These are phyloP conservation scores for Drosophila nasuta DNA, from an alignment of 1,140 invertebrate genomes.

Conservation along the genomic window DNA sequence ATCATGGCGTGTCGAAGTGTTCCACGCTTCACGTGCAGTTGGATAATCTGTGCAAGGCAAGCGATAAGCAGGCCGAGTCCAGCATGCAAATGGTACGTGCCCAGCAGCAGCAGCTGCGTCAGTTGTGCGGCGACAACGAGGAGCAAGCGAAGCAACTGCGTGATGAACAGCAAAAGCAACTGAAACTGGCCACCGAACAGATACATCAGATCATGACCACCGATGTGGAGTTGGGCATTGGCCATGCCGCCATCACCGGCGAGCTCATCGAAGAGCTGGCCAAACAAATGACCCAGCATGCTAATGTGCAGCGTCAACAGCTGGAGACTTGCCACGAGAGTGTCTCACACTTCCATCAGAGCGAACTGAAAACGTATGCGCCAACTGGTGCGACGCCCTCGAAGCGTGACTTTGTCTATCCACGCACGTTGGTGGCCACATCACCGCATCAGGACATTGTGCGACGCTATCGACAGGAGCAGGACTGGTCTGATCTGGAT, in stretches of 20 bases:
- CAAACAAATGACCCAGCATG: conserved; percentile 55
- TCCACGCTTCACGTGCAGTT: conserved; percentile 64
- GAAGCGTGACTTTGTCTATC: conserved; percentile 88
- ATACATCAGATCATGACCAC: conserved; percentile 41
- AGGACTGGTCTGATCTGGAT: conserved; percentile 81
- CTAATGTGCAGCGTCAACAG: conserved; percentile 50
- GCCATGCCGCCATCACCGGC: conserved; percentile 36
- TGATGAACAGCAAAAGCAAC: conserved; percentile 26
- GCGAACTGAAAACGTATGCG: conserved; percentile 85
- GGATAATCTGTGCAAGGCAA: conserved; percentile 53
- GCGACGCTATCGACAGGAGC: conserved; percentile 86
- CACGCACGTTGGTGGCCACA: conserved; percentile 86
- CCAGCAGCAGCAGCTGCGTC: conserved; percentile 22
- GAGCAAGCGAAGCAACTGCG: conserved; percentile 34
- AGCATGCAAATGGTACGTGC: conserved; percentile 38
- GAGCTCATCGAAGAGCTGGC: conserved; percentile 43
- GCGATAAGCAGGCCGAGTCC: conserved; percentile 40
- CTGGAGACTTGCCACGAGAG: conserved; percentile 59
- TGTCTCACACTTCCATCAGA: conserved; percentile 80
- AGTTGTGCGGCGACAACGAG: conserved; percentile 31
- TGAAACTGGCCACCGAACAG: conserved; percentile 14
- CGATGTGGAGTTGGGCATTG: conserved; percentile 35
- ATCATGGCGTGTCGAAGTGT: conserved; percentile 61
- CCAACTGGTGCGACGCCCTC: conserved; percentile 87
- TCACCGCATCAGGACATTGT: conserved; percentile 90